Evolutionary conservation across 2,888 invertebrate species (phyloP), one percentile per base, ranked within the genome.

Genomic region (Orthonevra nobilis): DNA sequence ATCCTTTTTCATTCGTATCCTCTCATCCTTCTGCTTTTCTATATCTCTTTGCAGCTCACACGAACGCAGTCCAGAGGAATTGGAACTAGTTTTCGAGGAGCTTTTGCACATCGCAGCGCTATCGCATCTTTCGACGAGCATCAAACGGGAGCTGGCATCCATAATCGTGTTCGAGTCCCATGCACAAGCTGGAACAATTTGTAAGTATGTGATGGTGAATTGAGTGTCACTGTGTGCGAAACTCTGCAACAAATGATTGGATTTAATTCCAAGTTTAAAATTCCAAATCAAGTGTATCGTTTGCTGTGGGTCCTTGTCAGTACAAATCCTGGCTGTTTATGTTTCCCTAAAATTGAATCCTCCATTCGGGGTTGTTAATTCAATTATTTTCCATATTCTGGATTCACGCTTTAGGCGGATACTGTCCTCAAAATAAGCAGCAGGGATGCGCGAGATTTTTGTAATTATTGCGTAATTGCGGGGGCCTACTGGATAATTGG

Each of bases 71-170:
- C 89, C 91, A 10, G 95, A 95, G 85, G 96, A 96, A 87, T 89
- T 95, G 85, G 95, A 95, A 87, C 91, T 93, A 81, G 95, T 96
- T 81, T 95, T 94, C 86, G 95, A 95, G 84, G 95, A 96, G 85
- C 90, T 96, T 54, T 90, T 95, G 81, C 94, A 95, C 86, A 94
- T 96, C 83, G 93, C 94, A 84, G 95, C 95, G 10, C 89, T 96
- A 72, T 92, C 94, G 3, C 95, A 96, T 88, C 90, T 96, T 63
- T 94, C 94, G 74, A 94, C 94, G 83, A 94, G 94, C 84, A 94
- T 96, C 77, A 95, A 95, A 88, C 90, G 94, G 73, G 95, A 96
- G 88, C 89, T 96, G 82, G 94, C 95, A 38, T 91, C 93, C 69
- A 94, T 95, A 61, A 92, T 96, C 75, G 92, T 94, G 83, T 95